Base-by-base conservation (phyloP, 2,113 vertebrate genomes). In the rabbit (Oryctolagus cuniculus) region DNA sequence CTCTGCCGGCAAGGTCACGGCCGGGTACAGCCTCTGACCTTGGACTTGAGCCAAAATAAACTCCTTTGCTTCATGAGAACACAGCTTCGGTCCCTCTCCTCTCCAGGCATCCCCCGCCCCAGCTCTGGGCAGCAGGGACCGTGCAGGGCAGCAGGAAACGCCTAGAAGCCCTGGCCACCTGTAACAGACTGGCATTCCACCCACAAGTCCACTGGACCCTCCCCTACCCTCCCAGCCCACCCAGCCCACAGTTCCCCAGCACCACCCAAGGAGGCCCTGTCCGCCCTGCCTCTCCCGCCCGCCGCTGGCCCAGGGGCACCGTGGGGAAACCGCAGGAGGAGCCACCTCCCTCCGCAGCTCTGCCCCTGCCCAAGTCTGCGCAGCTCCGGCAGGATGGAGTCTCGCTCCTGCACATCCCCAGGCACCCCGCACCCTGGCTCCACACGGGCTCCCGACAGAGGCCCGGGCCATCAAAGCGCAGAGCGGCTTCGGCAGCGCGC, bases 231-330 rank as follows among this genome's bases (percentile, higher is more conserved):
- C 67, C 17, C 19, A 24, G 64, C 12, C 53, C 31, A 63, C 27
- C 44, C 7, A 4, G 58, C 38, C n/a, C 25, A 61, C 1, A 29
- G 51, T 19, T n/a, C 53, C 53, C 34, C n/a, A 0, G 2, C 80
- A 51, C 3, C 2, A 0, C 11, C 24, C 10, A 3, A 21, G 25
- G 69, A n/a, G 22, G 6, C 19, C 49, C 58, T 38, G 0, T 29
- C 12, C 25, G 25, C 51, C 36, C 29, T 31, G 22, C 64, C 9
- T 34, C 58, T 10, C 11, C 81, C 24, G 12, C 19, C 22, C 31
- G 29, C 11, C n/a, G 61, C 34, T 38, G 17, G 51, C 31, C 61
- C 38, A 77, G 74, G 80, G 66, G 55, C 27, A 31, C 51, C 21
- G 2, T 0, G 5, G 64, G 17, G 61, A 66, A 87, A 7, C 36